A percentile compares a stretch with the other conserved stretches of the same genome.
Conservation (phyloP, 2,113 vertebrate species). For the Stomatorhinus ivindoensis region DNA sequence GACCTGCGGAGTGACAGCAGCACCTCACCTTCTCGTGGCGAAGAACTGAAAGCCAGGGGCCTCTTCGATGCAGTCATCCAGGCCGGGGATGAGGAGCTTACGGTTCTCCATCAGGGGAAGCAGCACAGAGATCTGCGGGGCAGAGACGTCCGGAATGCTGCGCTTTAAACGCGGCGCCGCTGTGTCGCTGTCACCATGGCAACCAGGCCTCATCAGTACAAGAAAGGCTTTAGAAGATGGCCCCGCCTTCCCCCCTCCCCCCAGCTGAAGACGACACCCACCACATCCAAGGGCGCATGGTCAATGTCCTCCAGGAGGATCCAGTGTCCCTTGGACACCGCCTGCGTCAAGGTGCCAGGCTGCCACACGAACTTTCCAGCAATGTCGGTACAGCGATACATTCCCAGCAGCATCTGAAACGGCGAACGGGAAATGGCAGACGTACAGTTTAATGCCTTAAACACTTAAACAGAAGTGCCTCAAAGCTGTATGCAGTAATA, state of each 20-base stretch:
- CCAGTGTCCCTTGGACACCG: slow-evolving; percentile 83
- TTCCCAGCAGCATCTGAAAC: slow-evolving; percentile 79
- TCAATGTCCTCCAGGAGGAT: slow-evolving; percentile 94
- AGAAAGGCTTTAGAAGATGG: not conserved
- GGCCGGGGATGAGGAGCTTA: slow-evolving; percentile 83
- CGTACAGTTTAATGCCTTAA: not conserved
- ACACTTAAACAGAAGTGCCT: not conserved
- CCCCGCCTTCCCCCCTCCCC: not conserved
- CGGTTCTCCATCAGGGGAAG: slow-evolving; percentile 90
- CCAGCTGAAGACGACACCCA: slow-evolving; percentile 43
- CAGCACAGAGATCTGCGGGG: slow-evolving; percentile 78
- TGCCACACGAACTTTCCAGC: slow-evolving; percentile 97
- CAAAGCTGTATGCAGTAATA: no score
- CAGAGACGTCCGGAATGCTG: not conserved
- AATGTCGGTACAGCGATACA: slow-evolving; percentile 92
- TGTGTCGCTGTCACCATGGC: not conserved
- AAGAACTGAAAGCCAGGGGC: slow-evolving; percentile 91
- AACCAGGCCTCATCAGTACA: not conserved
- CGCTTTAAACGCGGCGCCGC: not conserved
- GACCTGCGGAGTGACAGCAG: not conserved
- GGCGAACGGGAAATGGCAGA: not conserved
- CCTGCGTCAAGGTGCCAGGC: slow-evolving; percentile 84
- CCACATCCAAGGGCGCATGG: slow-evolving; percentile 91
- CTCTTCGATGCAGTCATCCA: slow-evolving; percentile 82
- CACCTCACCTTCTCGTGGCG: slow-evolving; percentile 81